Evolutionary conservation across 2,797 vertebrate genomes (phyloP), one percentile per base, ranked within the genome.

Genomic region (Coluber constrictor): DNA sequence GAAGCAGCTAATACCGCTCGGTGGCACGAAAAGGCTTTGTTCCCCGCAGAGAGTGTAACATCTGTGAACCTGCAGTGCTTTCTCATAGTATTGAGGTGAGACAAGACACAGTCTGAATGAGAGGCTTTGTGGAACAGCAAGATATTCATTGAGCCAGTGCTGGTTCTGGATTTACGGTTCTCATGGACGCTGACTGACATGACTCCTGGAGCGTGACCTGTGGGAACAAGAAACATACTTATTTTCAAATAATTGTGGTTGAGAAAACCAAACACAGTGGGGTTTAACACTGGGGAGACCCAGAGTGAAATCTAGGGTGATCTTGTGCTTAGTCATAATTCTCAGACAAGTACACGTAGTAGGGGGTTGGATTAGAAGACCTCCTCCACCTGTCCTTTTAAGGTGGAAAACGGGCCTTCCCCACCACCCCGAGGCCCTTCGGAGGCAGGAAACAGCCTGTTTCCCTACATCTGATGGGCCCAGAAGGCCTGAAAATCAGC

Each of bases 111-210:
- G 97, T 99, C 99, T 0, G 99, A 98, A 93, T 99, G 99, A 0
- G 98, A 98, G 47, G 98, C 98, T 97, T 99, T 99, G 98, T 99
- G 99, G 93, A 99, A 99, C 66, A 99, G 97, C 0, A 98, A 97
- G 97, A 99, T 98, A 96, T 99, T 99, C 98, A 99, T 98, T 96
- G 99, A 99, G 93, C 98, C 99, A 0, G 98, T 98, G 96, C 99
- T 99, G 27, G 98, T 97, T 95, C 99, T 98, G 9, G 99, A 99
- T 96, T 99, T 99, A 61, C 99, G 98, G 96, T 99, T 99, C 97
- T 99, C 99, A 0, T 99, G 99, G 92, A 99, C 98, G 0, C 98
- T 99, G 97, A 99, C 99, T 0, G 99, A 99, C 99, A 99, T 99
- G 96, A 95, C 97, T 97, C 95, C 95, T 89, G 96, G 96, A 93